Evolutionary conservation across 2,888 invertebrate genomes (phyloP).

Genomic region (Agriotes lineatus): DNA sequence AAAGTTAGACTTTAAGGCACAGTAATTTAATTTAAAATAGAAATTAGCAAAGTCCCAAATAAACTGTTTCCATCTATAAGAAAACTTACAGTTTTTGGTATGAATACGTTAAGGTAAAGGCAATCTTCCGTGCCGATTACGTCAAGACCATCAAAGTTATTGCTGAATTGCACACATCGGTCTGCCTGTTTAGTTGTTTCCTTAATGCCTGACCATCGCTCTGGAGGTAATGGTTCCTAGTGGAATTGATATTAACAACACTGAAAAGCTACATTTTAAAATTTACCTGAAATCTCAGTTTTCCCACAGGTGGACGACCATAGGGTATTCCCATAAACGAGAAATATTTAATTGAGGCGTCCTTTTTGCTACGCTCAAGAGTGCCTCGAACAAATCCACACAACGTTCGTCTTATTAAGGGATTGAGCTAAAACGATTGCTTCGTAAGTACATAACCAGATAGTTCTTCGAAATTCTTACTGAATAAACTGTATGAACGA

Average conservation of each 20-base stretch:
- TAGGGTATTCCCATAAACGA: slow-evolving; percentile 29
- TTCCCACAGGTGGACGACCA: slow-evolving; percentile 29
- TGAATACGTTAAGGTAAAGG: slow-evolving; percentile 29
- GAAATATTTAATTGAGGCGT: slow-evolving; percentile 16
- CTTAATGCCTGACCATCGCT: slow-evolving; percentile 18
- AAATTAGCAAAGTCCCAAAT: no score
- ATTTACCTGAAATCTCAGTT: slow-evolving; percentile 25
- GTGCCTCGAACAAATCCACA: slow-evolving; percentile 28
- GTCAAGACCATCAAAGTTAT: slow-evolving; percentile 4
- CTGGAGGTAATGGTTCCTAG: slow-evolving; percentile 24
- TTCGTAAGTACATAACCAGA: not conserved
- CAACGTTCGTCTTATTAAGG: slow-evolving; percentile 20
- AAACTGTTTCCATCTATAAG: no score
- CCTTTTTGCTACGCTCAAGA: not conserved
- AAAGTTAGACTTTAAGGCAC: no score
- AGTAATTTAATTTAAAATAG: no score
- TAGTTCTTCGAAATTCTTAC: no score
- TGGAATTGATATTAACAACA: no score
- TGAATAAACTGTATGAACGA: no score
- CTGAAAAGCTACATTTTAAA: no score
- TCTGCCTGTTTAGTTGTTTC: slow-evolving; percentile 7
- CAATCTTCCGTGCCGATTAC: slow-evolving; percentile 37
- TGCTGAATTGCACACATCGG: slow-evolving; percentile 21
- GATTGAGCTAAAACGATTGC: slow-evolving; percentile 13
- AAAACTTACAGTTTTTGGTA: slow-evolving; percentile 29